Conservation (phyloP, 2,113 vertebrate genomes). For the Herpetotheres cachinnans region DNA sequence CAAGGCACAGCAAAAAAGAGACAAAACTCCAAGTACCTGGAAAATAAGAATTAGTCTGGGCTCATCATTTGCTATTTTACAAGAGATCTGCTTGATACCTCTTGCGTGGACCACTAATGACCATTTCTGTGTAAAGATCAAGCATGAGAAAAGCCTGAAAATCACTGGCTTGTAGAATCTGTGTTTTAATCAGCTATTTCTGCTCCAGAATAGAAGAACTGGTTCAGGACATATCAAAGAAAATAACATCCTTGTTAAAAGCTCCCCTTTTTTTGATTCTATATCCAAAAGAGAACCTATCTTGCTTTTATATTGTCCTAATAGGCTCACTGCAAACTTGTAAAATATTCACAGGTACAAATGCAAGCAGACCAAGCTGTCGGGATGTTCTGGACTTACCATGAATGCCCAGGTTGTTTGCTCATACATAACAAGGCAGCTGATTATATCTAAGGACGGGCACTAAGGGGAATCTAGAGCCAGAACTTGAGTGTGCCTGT, state of each 20-base stretch:
- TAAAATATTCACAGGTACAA: neutral
- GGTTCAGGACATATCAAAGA: neutral
- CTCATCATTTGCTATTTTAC: neutral
- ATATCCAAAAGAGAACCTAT: neutral
- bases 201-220: neutral
- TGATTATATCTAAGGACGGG: neutral
- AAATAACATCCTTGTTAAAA: neutral
- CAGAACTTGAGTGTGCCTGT: neutral
- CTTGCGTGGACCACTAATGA: neutral
- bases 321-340: neutral
- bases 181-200: neutral
- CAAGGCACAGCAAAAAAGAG: neutral
- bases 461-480: neutral
- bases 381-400: neutral
- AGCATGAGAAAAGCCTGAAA: neutral
- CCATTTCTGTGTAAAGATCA: neutral
- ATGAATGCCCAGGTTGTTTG: neutral
- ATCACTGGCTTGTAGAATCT: neutral
- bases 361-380: neutral
- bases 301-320: neutral
- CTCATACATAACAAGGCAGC: accelerated
- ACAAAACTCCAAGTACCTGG: neutral
- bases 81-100: neutral
- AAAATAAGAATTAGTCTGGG: neutral
- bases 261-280: neutral